Conservation (phyloP, 2,797 vertebrate species). For the Epinephelus coioides region DNA sequence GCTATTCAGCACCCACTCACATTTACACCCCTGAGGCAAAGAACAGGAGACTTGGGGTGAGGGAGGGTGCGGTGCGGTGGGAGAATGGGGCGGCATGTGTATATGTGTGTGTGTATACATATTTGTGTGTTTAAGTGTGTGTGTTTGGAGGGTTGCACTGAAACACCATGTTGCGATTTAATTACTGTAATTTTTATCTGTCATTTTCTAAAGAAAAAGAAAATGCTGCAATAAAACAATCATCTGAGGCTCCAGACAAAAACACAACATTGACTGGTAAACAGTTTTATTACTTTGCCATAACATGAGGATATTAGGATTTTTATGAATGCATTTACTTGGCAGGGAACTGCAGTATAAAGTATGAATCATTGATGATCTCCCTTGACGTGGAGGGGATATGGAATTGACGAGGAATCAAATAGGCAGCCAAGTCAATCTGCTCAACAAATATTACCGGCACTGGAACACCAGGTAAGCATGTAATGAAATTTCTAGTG, state of each 20-base stretch:
- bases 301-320: constrained; percentile 62
- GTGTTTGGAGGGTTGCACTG: neutral
- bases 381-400: constrained; percentile 70
- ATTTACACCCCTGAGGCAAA: constrained; percentile 71
- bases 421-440: constrained; percentile 77
- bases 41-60: constrained; percentile 56
- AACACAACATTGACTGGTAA: constrained; percentile 65
- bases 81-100: constrained; percentile 15
- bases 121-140: neutral
- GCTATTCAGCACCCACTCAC: constrained; percentile 75
- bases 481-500: constrained; percentile 84
- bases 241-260: constrained; percentile 49
- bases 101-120: neutral
- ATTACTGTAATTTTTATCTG: constrained; percentile 64
- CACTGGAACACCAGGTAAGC: constrained; percentile 80
- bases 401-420: constrained; percentile 82
- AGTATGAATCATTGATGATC: constrained; percentile 82
- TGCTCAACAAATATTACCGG: constrained; percentile 76
- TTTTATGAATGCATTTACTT: constrained; percentile 76
- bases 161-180: constrained; percentile 62
- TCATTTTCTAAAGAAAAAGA: constrained; percentile 51
- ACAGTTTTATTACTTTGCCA: constrained; percentile 70
- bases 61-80: constrained; percentile 21
- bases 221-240: constrained; percentile 64
- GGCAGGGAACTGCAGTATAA: constrained; percentile 59